Conservation (phyloP, 2,888 invertebrate species). For the Operophtera brumata region DNA sequence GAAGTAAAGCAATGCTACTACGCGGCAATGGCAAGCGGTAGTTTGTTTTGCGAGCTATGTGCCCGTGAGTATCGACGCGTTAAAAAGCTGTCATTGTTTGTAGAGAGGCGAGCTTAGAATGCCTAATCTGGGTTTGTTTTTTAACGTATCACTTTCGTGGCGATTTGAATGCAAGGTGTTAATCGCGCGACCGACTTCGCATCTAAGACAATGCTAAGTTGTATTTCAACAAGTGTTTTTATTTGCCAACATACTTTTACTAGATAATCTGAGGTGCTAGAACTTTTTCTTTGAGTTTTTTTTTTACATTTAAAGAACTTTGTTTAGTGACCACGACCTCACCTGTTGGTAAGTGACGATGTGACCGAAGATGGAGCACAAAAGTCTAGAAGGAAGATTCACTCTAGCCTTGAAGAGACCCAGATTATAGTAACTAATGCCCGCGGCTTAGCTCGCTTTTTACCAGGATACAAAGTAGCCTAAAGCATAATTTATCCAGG, state of each 20-base stretch:
- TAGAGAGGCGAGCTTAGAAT: conserved; percentile 12
- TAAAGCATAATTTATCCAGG: too few species aligned
- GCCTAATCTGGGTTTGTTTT: conserved; percentile 6
- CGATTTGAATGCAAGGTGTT: conserved; percentile 6
- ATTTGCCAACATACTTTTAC: neutral
- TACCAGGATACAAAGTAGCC: too few species aligned
- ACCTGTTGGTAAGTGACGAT: too few species aligned
- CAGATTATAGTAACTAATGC: too few species aligned
- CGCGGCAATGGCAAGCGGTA: neutral
- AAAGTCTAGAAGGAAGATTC: too few species aligned
- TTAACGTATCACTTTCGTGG: conserved; percentile 9
- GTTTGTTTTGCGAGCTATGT: neutral
- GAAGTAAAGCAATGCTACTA: too few species aligned
- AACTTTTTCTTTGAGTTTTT: too few species aligned
- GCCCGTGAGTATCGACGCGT: conserved; percentile 19
- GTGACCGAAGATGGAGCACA: too few species aligned
- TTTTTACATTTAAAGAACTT: too few species aligned
- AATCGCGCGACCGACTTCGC: conserved; percentile 9
- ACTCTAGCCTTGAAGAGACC: too few species aligned
- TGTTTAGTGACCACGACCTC: too few species aligned
- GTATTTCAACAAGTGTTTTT: neutral
- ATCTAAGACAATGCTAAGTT: neutral
- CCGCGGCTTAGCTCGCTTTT: too few species aligned
- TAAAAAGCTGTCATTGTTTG: conserved; percentile 17
- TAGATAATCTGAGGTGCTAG: neutral